phyloP scores from a whole-genome alignment of 1,140 invertebrate species.

The Cyclina sinensis region DNA sequence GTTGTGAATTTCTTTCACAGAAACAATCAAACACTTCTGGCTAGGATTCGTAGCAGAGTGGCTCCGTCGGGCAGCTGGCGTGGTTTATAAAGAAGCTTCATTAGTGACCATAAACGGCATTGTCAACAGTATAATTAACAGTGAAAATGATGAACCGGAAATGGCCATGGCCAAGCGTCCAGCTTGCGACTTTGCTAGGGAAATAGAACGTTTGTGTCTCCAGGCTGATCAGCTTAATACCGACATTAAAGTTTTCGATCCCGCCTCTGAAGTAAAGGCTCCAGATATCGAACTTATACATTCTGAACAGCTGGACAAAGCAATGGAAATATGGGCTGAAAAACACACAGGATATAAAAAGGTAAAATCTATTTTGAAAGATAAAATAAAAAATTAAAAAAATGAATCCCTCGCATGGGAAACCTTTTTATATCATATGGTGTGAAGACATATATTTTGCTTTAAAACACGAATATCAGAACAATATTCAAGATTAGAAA shows the following conservation, averaged over 20 bases:
- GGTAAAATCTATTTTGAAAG: background rate
- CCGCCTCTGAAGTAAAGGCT: background rate
- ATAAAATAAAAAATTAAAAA: too few species aligned
- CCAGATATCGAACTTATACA: slow-evolving; percentile 29
- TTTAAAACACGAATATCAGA: too few species aligned
- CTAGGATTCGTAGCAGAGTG: slow-evolving; percentile 52
- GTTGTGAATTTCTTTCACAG: background rate
- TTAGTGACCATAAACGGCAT: slow-evolving; percentile 23
- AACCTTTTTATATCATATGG: too few species aligned
- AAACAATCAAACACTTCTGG: slow-evolving; percentile 29
- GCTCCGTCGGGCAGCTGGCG: slow-evolving; percentile 34
- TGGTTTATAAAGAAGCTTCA: background rate
- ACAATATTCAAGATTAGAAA: too few species aligned
- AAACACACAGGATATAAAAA: slow-evolving; percentile 30
- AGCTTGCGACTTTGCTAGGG: background rate
- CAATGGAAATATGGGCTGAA: slow-evolving; percentile 73
- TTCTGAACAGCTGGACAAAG: slow-evolving; percentile 52
- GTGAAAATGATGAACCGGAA: background rate
- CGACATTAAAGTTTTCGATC: slow-evolving; percentile 2
- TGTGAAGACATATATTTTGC: too few species aligned
- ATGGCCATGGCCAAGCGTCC: background rate
- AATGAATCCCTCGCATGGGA: too few species aligned
- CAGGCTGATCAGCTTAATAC: background rate
- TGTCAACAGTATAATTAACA: slow-evolving; percentile 38
- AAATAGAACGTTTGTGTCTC: slow-evolving; percentile 8